Base-by-base conservation (phyloP, 2,113 vertebrate genomes). In the Callionymus lyra region DNA sequence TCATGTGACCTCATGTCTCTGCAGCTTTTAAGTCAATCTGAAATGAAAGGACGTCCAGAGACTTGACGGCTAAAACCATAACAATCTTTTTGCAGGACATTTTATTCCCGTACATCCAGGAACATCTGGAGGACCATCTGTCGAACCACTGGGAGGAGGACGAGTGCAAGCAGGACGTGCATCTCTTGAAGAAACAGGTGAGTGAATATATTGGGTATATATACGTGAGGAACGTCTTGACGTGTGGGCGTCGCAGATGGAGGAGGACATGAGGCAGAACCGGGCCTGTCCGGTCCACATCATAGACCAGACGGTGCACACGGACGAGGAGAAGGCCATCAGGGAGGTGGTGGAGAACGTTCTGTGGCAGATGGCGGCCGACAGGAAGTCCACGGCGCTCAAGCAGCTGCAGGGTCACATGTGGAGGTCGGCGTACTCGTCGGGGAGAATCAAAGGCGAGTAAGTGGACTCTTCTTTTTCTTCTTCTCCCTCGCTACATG, bases 351-450 rank as follows among this genome's bases (percentile, higher is more conserved):
- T 92, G 8, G 90, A 94, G 47, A 91, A 88, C 0, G 92, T 98
- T 34, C 76, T 79, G 47, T 98, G 95, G 95, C 93, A 97, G 82
- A 98, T 98, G 94, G 88, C 91, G 0, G 77, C 87, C 12, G 93
- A 98, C 78, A 86, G 93, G 59, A 98, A 98, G 78, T 94, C 88
- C n/a, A 92, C 88, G 0, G 95, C 95, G 0, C 86, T 98, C 58
- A 98, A 98, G 40, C 93, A 94, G 76, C 82, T 98, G 16, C 95
- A 98, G 61, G 94, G 95, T 11, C 95, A 98, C 82, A 97, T 98
- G 84, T 98, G 95, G 95, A 85, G 86, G 62, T 61, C 85, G 1
- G 95, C 92, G 0, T 98, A 96, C 5, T 16, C 79, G 13, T 85
- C 87, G 0, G 94, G 93, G 50, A 89, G 65, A 41, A 77, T 98